Percentiles rank a stretch among this genome's conserved stretches.
Conservation (phyloP, 2,888 invertebrate genomes). For the Dastarcus helophoroides region DNA sequence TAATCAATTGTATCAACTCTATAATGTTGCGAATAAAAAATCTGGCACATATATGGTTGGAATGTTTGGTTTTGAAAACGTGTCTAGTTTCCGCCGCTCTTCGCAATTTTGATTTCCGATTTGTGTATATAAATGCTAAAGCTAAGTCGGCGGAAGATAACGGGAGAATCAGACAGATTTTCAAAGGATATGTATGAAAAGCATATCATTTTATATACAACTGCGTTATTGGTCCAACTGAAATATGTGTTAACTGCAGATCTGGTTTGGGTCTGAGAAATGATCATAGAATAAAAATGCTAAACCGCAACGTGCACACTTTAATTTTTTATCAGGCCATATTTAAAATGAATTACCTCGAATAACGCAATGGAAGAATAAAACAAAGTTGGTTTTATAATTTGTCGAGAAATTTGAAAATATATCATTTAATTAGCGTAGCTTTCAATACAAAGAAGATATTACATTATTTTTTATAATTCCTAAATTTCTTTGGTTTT, state of each 20-base stretch:
- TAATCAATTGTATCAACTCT: slow-evolving; percentile 26
- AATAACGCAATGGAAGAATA: no score
- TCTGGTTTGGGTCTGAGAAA: slow-evolving; percentile 35
- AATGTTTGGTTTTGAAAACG: slow-evolving; percentile 41
- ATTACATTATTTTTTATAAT: no score
- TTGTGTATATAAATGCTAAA: slow-evolving; percentile 17
- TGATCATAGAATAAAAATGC: no score
- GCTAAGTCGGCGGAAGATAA: slow-evolving; percentile 11
- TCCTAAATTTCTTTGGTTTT: no score
- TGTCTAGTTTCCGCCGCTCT: slow-evolving; percentile 14
- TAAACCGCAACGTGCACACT: no score
- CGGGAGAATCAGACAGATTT: slow-evolving; percentile 19
- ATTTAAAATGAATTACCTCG: no score
- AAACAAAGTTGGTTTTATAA: no score
- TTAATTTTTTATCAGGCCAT: no score
- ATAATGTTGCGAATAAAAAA: slow-evolving; percentile 42
- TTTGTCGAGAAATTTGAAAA: no score
- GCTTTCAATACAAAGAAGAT: no score
- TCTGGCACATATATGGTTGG: slow-evolving; percentile 55
- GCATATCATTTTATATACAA: slow-evolving; percentile 33
- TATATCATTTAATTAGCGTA: no score
- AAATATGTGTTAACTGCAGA: slow-evolving; percentile 34
- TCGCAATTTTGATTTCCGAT: slow-evolving; percentile 19
- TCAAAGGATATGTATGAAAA: slow-evolving; percentile 34
- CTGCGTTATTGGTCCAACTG: slow-evolving; percentile 34